These are phyloP conservation scores for Neopipo cinnamomea DNA, from an alignment of 2,113 vertebrate genomes.

Conservation along the genomic window DNA sequence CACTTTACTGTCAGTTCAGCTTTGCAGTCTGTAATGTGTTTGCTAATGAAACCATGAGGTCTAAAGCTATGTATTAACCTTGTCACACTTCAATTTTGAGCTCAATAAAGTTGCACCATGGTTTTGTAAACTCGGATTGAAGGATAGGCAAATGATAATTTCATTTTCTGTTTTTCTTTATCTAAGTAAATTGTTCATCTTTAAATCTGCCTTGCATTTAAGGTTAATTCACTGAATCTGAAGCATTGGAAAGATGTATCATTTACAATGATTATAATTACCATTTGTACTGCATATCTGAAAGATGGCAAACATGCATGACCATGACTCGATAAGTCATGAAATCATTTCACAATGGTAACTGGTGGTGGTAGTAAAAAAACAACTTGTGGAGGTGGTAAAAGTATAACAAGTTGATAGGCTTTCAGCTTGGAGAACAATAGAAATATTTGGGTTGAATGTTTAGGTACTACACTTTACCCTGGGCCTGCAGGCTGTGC, in stretches of 20 bases:
- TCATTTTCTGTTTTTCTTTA: slow-evolving; percentile 76
- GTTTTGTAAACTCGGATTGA: slow-evolving; percentile 80
- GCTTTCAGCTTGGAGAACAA: background rate
- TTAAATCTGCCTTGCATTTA: slow-evolving; percentile 75
- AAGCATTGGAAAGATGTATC: slow-evolving; percentile 42
- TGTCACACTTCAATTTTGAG: slow-evolving; percentile 81
- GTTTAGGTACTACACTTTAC: background rate
- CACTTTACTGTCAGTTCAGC: slow-evolving; percentile 81
- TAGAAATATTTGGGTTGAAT: background rate
- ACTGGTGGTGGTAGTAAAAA: background rate
- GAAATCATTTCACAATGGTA: slow-evolving; percentile 4
- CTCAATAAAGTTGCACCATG: slow-evolving; percentile 80
- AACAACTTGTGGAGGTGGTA: background rate
- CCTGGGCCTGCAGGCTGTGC: background rate
- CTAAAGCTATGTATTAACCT: slow-evolving; percentile 82
- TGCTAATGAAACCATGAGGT: slow-evolving; percentile 83
- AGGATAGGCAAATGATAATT: slow-evolving; percentile 79
- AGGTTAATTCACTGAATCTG: slow-evolving; percentile 69
- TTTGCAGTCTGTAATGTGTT: slow-evolving; percentile 81
- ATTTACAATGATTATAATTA: slow-evolving; percentile 41
- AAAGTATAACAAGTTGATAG: background rate
- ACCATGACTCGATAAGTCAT: slow-evolving; percentile 7
- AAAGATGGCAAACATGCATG: slow-evolving; percentile 27
- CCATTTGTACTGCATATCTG: slow-evolving; percentile 38
- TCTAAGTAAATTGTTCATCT: slow-evolving; percentile 78